Conservation (phyloP, 2,797 vertebrate genomes). For the Oreochromis mossambicus region DNA sequence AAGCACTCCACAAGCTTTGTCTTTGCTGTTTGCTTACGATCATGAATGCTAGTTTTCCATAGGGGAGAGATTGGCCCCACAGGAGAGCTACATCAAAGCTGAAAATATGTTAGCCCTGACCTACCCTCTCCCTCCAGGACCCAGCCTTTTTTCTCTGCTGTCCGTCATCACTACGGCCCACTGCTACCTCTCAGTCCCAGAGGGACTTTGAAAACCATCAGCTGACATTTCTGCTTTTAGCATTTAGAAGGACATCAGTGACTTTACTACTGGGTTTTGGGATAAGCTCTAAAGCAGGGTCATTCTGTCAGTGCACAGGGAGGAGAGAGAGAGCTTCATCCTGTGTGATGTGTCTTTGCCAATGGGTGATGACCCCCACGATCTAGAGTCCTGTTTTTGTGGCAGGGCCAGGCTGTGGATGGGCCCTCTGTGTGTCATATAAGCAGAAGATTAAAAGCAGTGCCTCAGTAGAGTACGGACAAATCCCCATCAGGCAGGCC, state of each 20-base stretch:
- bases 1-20: not conserved
- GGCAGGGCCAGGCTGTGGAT: conserved; percentile 36
- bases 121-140: conserved; percentile 37
- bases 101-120: conserved; percentile 56
- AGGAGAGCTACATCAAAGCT: conserved; percentile 55
- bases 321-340: conserved; percentile 30
- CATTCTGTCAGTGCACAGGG: not conserved
- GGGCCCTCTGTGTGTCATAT: conserved; percentile 58
- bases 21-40: conserved; percentile 20
- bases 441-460: conserved; percentile 64
- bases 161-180: conserved; percentile 30
- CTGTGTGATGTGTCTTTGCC: conserved; percentile 43
- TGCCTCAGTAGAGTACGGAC: conserved; percentile 17
- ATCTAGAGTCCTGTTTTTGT: conserved; percentile 36
- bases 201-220: conserved; percentile 50
- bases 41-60: conserved; percentile 21
- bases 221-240: conserved; percentile 67
- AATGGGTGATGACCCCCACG: conserved; percentile 36
- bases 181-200: conserved; percentile 29
- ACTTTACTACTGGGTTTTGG: conserved; percentile 47
- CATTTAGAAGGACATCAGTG: conserved; percentile 57
- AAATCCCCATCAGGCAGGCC: conserved; percentile 20
- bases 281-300: conserved; percentile 24
- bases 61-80: conserved; percentile 6
- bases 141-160: conserved; percentile 47